Percentiles rank a stretch among this genome's conserved stretches.
These are phyloP conservation scores for Sorex maritimensis DNA, from an alignment of 2,797 vertebrate genomes.

Conservation along the genomic window DNA sequence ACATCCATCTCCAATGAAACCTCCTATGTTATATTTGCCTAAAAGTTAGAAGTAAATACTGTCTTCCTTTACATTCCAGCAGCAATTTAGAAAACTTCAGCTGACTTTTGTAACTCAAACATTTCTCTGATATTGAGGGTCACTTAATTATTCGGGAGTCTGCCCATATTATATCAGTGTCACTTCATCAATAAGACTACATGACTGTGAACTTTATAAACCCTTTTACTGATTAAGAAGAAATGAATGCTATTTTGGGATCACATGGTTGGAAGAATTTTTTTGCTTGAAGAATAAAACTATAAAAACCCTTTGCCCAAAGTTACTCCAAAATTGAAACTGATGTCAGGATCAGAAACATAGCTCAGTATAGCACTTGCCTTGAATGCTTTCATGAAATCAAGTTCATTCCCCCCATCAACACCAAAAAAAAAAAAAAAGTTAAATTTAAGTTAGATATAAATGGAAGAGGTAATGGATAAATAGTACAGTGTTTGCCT, in stretches of 20 bases:
- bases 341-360: background rate
- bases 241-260: background rate
- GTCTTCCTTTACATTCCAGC: conserved; percentile 18
- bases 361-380: no score
- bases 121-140: conserved; percentile 17
- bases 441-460: background rate
- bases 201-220: conserved; percentile 38
- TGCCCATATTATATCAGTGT: conserved; percentile 2
- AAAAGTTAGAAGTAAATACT: conserved; percentile 32
- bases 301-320: background rate
- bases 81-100: conserved; percentile 46
- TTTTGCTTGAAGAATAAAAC: conserved; percentile 54
- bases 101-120: conserved; percentile 39
- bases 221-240: conserved; percentile 25
- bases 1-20: conserved; percentile 25
- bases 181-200: conserved; percentile 12
- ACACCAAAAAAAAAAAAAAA: no score
- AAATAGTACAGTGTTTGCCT: no score
- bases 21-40: background rate
- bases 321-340: conserved; percentile 68
- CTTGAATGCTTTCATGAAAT: no score
- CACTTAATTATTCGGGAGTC: conserved; percentile 12
- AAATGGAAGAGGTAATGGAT: conserved; percentile 1
- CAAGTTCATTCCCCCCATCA: no score
- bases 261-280: conserved; percentile 21